A percentile compares a stretch with the other conserved stretches of the same genome.
These are phyloP conservation scores for Linepithema humile DNA, from an alignment of 1,140 invertebrate species.

Conservation along the genomic window DNA sequence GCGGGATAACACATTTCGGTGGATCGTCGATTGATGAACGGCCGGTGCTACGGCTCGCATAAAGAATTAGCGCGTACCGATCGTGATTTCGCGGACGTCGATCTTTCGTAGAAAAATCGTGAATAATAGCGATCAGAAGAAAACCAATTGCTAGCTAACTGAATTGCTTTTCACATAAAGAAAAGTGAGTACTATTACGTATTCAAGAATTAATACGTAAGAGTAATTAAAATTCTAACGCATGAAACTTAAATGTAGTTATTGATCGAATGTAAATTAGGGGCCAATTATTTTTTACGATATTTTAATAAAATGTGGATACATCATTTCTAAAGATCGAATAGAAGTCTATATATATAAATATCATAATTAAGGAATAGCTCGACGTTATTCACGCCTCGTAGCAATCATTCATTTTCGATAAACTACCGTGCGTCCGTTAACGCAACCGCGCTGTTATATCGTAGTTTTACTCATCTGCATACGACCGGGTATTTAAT, in stretches of 20 bases:
- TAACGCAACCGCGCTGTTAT: background rate
- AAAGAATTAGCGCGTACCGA: conserved; percentile 15
- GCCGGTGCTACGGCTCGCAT: background rate
- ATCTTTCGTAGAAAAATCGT: background rate
- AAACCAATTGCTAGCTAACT: background rate
- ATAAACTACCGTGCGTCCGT: background rate
- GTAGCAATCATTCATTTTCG: background rate
- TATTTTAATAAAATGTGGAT: too few relatives aligned
- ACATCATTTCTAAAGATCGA: too few relatives aligned
- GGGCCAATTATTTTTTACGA: too few relatives aligned
- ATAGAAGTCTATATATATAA: too few relatives aligned
- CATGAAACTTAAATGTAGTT: too few relatives aligned
- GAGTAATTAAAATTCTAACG: background rate
- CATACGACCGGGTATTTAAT: background rate
- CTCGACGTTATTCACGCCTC: too few relatives aligned
- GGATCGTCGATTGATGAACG: conserved; percentile 9
- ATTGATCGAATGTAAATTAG: too few relatives aligned
- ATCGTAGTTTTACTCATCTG: background rate
- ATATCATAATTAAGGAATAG: too few relatives aligned
- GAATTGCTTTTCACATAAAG: background rate
- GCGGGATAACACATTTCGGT: conserved; percentile 29
- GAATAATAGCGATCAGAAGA: background rate
- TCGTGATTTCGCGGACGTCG: background rate
- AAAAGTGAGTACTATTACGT: background rate
- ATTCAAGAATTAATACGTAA: too few relatives aligned